Conservation (phyloP, 2,113 vertebrate species). For the Protomyctophum bolini region DNA sequence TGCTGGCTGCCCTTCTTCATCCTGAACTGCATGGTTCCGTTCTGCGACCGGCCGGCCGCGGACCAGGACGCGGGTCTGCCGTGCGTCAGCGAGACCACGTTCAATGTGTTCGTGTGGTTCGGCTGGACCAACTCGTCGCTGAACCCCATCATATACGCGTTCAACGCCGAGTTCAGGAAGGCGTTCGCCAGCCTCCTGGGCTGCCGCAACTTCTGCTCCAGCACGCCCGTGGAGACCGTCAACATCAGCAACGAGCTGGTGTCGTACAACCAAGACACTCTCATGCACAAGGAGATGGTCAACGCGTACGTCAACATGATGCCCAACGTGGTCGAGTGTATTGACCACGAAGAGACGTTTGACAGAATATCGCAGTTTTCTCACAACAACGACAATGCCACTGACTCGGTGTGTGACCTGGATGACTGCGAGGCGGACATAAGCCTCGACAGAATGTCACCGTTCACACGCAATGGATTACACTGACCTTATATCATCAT, state of each 20-base stretch:
- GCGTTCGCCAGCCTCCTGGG: constrained; percentile 91
- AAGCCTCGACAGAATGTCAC: constrained; percentile 84
- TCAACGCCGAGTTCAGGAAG: constrained; percentile 93
- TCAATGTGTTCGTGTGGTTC: constrained; percentile 96
- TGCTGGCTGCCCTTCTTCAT: constrained; percentile 97
- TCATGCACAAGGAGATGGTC: constrained; percentile 84
- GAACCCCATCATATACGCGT: constrained; percentile 95
- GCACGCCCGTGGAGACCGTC: constrained; percentile 85
- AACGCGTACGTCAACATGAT: constrained; percentile 87
- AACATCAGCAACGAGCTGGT: constrained; percentile 93
- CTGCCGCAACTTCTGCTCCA: constrained; percentile 83
- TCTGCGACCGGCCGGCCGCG: constrained; percentile 80
- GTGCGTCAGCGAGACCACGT: constrained; percentile 94
- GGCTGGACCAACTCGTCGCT: constrained; percentile 96
- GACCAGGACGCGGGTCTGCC: constrained; percentile 78
- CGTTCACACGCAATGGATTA: constrained; percentile 87
- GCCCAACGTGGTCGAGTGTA: constrained; percentile 84
- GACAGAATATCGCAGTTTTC: constrained; percentile 83
- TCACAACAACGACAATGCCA: constrained; percentile 77
- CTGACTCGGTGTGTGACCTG: constrained; percentile 84
- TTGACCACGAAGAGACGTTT: constrained; percentile 81
- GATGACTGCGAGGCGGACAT: constrained; percentile 87
- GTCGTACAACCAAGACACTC: constrained; percentile 89
- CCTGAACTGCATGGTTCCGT: constrained; percentile 93
- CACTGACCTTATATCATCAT: constrained; percentile 66